Conservation (phyloP, 2,797 vertebrate species). For the Rousettus madagascariensis region DNA sequence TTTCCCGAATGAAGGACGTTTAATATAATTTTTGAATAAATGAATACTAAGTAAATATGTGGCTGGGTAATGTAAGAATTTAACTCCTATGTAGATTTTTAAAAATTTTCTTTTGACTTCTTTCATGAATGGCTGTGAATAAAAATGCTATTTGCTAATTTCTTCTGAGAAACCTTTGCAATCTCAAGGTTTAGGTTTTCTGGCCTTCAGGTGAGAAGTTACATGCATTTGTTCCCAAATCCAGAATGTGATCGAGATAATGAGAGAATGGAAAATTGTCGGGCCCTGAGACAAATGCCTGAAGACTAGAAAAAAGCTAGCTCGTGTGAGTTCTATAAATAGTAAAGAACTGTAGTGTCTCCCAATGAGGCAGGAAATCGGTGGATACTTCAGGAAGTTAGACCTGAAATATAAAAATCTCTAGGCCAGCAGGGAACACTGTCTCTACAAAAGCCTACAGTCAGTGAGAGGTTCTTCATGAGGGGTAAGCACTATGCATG, state of each 20-base stretch:
- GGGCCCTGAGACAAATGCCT: neutral
- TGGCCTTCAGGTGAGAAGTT: neutral
- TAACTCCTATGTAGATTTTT: neutral
- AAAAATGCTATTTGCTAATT: neutral
- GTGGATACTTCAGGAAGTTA: neutral
- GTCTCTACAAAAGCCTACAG: too few species aligned
- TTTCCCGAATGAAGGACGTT: neutral
- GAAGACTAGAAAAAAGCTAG: neutral
- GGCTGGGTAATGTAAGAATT: neutral
- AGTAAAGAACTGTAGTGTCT: neutral
- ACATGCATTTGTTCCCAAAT: neutral
- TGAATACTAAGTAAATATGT: neutral
- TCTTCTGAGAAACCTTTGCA: neutral
- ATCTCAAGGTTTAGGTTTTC: neutral
- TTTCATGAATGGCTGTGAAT: neutral
- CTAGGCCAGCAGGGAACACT: neutral
- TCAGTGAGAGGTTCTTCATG: rapidly evolving
- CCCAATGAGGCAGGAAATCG: neutral
- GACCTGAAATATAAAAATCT: neutral
- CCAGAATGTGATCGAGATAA: neutral
- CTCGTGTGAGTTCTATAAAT: neutral
- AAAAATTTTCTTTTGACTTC: neutral
- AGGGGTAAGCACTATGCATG: rapidly evolving
- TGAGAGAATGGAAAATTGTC: neutral
- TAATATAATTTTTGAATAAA: neutral